Base-by-base conservation (phyloP, 2,888 invertebrate genomes). In the Tricholauxania praeusta region DNA sequence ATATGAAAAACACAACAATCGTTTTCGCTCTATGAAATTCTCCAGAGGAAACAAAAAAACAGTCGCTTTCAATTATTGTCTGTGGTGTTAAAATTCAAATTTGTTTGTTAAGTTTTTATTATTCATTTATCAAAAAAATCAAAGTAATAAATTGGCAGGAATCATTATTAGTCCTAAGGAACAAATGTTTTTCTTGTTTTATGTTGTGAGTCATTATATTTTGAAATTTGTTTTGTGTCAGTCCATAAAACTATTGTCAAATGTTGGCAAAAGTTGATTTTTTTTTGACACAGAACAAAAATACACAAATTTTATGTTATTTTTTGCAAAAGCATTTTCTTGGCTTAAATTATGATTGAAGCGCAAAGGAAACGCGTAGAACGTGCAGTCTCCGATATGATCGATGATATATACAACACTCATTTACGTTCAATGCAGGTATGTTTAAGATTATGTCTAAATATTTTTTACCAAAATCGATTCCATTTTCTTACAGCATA, bases 351-450 rank as follows among this genome's bases (percentile, higher is more conserved):
- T 74, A 84, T 84, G 84, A 80, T 80, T 69, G 84, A 81, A 28
- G 77, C 81, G 68, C 83, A 83, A 72, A 80, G 80, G 22, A 77
- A 79, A 71, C 85, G 85, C 22, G 74, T 84, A 2, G 82, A 85
- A 59, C 71, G 72, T 57, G 85, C 84, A 49, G 77, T 84, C 2
- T 75, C 79, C 49, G 82, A 83, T 1, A 82, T 85, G 82, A 84
- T 84, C 32, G 81, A 84, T 72, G 83, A 84, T 51, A 81, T 83
- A 79, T 84, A 85, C 70, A 79, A 77, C 51, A 78, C 78, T 8
- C 83, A 85, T 73, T 75, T 84, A 69, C 79, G 80, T 6, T 78
- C 82, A 72, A 84, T 84, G 83, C 84, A 84, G 81, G 82, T 83
- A 60, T 76, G 77, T 71, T 8, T 49, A 19, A n/a, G 53, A 60